Percentiles rank a stretch among this genome's conserved stretches.
Conservation (phyloP, 1,140 invertebrate genomes). For the Sarcophaga peregrina region DNA sequence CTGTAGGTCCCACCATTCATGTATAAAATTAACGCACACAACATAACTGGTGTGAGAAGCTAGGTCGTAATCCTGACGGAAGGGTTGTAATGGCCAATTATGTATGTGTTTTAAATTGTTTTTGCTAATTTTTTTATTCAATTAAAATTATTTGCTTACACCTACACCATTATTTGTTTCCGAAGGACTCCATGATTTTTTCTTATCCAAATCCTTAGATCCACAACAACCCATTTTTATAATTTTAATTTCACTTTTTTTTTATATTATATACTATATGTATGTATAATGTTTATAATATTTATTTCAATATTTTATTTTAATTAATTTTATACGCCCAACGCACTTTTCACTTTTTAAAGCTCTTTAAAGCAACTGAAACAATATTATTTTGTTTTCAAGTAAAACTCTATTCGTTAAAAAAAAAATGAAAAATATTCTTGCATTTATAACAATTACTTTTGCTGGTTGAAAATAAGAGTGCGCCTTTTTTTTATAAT, state of each 20-base stretch:
- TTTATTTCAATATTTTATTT: constrained; percentile 36
- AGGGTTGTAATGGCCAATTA: too few relatives aligned
- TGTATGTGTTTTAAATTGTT: too few relatives aligned
- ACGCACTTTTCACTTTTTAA: constrained; percentile 25
- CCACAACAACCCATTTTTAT: constrained; percentile 53
- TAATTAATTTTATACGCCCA: not conserved
- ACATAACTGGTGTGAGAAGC: too few relatives aligned
- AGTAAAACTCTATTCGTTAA: not conserved
- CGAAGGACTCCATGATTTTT: constrained; percentile 62
- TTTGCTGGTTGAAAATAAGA: not conserved
- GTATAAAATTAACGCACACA: too few relatives aligned
- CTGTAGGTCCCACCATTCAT: too few relatives aligned
- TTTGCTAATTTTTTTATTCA: too few relatives aligned
- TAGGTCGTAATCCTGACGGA: too few relatives aligned
- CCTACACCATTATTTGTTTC: constrained; percentile 62
- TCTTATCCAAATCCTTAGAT: constrained; percentile 61
- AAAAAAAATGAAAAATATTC: not conserved
- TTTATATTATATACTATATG: constrained; percentile 23
- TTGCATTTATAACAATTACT: too few relatives aligned
- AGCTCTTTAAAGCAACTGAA: constrained; percentile 22
- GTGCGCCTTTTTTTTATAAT: constrained; percentile 47
- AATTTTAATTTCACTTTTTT: constrained; percentile 28
- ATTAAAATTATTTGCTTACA: not conserved
- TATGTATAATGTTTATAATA: constrained; percentile 37
- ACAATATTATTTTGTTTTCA: constrained; percentile 20